Evolutionary conservation across 1,140 invertebrate species (phyloP), one percentile per base, ranked within the genome.

Genomic region (Euwallacea similis): DNA sequence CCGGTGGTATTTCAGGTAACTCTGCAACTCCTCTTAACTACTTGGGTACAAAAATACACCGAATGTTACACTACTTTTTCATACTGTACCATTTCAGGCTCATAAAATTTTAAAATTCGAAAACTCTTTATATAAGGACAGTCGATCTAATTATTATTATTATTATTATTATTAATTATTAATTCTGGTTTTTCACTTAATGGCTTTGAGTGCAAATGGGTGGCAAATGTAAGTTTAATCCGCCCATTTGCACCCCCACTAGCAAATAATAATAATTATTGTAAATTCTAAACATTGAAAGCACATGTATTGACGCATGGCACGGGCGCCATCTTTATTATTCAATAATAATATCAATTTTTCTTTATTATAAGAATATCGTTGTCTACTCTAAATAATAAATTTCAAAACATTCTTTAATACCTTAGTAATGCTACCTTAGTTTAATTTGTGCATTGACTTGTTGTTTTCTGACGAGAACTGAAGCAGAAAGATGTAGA

Each of bases 21-120:
- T 77, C 73, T 76, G 74, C 77, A 67, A 75, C 65, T 72, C 75
- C 64, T 69, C 67, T 60, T 75, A 72, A 76, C 76, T 75, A 79
- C 79, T 76, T 80, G 79, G 80, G 79, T 81, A 81, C 79, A 81
- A 81, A 81, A 81, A 81, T 81, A 81, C 80, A 80, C 80, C 78
- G 76, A 80, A 79, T 78, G 73, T 79, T 76, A 76, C 69, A 53
- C 78, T 78, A 77, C 73, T 69, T 73, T 75, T 76, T 80, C 77
- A 79, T 80, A 79, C 77, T 80, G 77, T 79, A 77, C 75, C 78
- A 80, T 50, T 59, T 63, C 61, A 77, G 79, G 78, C 76, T 80
- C 76, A 78, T 81, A 80, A 81, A 81, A 80, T 81, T 81, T 81
- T 79, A 77, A 80, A 81, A 81, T 80, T 81, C 77, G 76, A 79